A percentile compares a stretch with the other conserved stretches of the same genome.
phyloP scores from a whole-genome alignment of 2,113 vertebrate genomes.

The Morone saxatilis region DNA sequence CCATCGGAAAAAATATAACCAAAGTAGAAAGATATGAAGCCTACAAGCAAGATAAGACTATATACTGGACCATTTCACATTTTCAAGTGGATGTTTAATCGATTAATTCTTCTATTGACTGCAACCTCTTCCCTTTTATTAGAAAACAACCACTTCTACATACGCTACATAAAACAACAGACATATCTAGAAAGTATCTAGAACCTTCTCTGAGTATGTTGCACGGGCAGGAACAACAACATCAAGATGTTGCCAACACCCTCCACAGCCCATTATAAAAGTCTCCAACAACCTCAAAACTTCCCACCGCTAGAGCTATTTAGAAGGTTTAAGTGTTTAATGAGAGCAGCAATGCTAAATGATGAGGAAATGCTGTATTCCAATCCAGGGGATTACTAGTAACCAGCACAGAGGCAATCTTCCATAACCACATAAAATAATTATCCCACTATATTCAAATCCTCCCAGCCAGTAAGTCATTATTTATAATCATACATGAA shows the following conservation, averaged over 20 bases:
- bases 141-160: neutral
- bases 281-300: constrained; percentile 30
- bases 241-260: constrained; percentile 46
- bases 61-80: neutral
- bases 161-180: neutral
- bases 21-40: neutral
- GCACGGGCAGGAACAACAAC: constrained; percentile 10
- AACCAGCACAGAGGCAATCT: constrained; percentile 4
- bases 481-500: constrained; percentile 20
- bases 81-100: neutral
- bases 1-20: neutral
- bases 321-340: constrained; percentile 22
- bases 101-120: neutral
- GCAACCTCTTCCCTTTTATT: neutral
- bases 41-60: neutral
- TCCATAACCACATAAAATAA: constrained; percentile 37
- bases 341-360: constrained; percentile 18
- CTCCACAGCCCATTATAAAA: constrained; percentile 42
- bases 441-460: constrained; percentile 17
- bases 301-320: constrained; percentile 11
- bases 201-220: neutral
- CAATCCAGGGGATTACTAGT: constrained; percentile 19
- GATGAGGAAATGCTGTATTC: constrained; percentile 49
- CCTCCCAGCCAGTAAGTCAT: constrained; percentile 13
- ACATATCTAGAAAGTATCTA: neutral